phyloP scores from a whole-genome alignment of 2,888 invertebrate species.

The Lymantria monacha region DNA sequence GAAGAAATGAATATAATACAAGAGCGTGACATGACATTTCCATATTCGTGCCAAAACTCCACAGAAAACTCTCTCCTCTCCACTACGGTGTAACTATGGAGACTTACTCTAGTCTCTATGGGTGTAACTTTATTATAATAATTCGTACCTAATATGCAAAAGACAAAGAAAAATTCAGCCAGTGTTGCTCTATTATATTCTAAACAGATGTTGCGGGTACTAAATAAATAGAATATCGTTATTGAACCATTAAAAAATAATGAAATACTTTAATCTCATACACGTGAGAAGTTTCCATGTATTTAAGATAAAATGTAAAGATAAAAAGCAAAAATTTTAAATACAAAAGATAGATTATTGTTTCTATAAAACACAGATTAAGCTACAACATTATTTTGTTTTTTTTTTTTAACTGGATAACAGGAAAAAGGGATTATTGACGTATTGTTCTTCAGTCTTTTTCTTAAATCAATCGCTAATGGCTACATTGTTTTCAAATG shows the following conservation, averaged over 20 bases:
- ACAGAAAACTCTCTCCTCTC: too few species aligned
- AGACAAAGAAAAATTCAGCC: constrained; percentile 7
- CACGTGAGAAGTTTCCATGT: constrained; percentile 1
- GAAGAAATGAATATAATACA: too few species aligned
- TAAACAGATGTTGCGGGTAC: constrained; percentile 8
- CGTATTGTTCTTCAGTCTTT: not conserved
- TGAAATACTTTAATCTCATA: constrained; percentile 1
- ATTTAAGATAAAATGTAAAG: not conserved
- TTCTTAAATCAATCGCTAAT: not conserved
- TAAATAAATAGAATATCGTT: not conserved
- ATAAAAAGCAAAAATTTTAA: not conserved
- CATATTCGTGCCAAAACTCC: too few species aligned
- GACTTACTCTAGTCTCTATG: too few species aligned
- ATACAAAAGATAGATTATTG: constrained; percentile 1
- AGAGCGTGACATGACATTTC: too few species aligned
- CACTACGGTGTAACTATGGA: too few species aligned
- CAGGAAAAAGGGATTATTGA: not conserved
- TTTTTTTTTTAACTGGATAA: not conserved
- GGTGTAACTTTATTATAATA: too few species aligned
- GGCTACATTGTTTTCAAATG: not conserved
- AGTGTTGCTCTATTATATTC: not conserved
- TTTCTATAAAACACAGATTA: not conserved
- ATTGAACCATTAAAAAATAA: not conserved
- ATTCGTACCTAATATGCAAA: constrained; percentile 4
- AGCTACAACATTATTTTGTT: not conserved